Evolutionary conservation across 2,888 invertebrate species (phyloP), one percentile per base, ranked within the genome.

Genomic region (Melieria omissa): DNA sequence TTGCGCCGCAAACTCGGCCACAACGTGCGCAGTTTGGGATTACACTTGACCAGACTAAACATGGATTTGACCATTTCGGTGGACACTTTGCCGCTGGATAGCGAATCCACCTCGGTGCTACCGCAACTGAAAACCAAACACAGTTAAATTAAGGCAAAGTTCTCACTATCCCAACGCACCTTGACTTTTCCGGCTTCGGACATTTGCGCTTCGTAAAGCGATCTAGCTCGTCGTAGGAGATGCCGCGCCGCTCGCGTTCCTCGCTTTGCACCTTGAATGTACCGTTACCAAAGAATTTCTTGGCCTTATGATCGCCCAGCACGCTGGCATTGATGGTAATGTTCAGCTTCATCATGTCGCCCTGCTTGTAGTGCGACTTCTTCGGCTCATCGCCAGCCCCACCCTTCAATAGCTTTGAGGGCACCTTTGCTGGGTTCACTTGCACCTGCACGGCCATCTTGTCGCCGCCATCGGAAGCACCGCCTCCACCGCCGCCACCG

Each of bases 251-350:
- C 12, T 67, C 58, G 0, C 78, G 75, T 5, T 78, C 74, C 52
- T 76, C 76, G 29, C 64, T 46, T 3, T 72, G 57, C n/a, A 85
- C 71, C 44, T 77, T 74, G 42, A 84, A 76, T 7, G 83, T 78
- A 0, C 85, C 85, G 64, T 85, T 84, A 16, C 85, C 82, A 60
- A 65, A 74, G 60, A 80, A 78, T 45, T 78, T 74, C 5, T 80
- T 81, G 0, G 78, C 73, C 47, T 77, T 79, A 0, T 82, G 76
- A 68, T 84, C 80, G 0, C 80, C 80, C 16, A 80, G 78, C 0
- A 85, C 78, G n/a, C 80, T 81, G 4, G 85, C 86, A 72, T 82
- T 83, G 16, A 85, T 79, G 5, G 81, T 79, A 6, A 85, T 81
- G 63, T 84, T 86, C 6, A 86, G 71, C 42, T 82, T 83, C 65